Evolutionary conservation across 2,797 vertebrate species (phyloP), one percentile per base, ranked within the genome.

Genomic region (Halcyon badia): DNA sequence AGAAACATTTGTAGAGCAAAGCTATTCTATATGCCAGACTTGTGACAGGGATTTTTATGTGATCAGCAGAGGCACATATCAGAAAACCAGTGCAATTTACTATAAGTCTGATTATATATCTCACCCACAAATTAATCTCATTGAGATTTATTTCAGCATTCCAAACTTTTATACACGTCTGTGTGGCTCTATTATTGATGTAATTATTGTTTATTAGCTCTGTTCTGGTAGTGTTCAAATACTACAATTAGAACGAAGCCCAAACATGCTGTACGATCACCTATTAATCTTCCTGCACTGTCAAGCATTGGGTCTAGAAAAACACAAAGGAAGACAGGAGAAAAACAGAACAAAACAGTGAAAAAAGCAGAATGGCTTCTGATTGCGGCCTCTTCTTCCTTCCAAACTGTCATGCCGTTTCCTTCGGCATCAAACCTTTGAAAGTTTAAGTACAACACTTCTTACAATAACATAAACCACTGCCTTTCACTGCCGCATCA

Each of bases 201-300:
- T 90, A 93, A 95, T 94, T 92, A 94, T 69, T 93, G 75, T 90
- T 95, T 92, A 70, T 91, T 88, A 77, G 48, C 31, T 49, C 37
- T 90, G 24, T 71, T 84, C 83, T 89, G 57, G 49, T 75, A 80
- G 41, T 1, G 0, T 37, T 95, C 83, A 70, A 94, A 86, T 51
- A 71, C 66, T 48, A 73, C 80, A 85, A 61, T 89, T 87, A 95
- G 52, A 93, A 82, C 0, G 21, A 95, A 81, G 58, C 30, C 44
- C 66, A 90, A 84, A 94, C 44, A 91, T 19, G 41, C 58, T 76
- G 42, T 52, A 72, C 66, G 90, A 95, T 69, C 60, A 90, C 51
- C 78, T 88, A 92, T 93, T 93, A 90, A 91, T 90, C 39, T 79
- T 81, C 52, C 62, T 68, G 70, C 52, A 18, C 79, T 28, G n/a